Evolutionary conservation across 2,888 invertebrate genomes (phyloP), one percentile per base, ranked within the genome.

Genomic region (Campoplex nolae): DNA sequence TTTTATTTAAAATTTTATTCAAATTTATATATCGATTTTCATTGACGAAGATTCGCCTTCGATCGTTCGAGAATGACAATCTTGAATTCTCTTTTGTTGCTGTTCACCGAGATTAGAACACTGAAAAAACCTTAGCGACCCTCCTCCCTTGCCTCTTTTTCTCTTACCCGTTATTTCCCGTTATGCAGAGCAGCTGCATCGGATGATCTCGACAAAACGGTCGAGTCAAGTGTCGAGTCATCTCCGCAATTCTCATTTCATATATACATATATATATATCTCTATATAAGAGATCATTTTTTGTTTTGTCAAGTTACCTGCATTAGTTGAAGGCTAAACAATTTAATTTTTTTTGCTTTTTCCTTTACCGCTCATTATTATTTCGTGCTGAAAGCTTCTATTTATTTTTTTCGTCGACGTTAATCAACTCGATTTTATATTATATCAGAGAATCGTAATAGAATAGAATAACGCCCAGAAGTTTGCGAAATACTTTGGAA

Each of bases 181-280:
- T 86, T 86, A 86, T 86, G 79, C 80, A 86, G 83, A 86, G 79
- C 86, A 86, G 83, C 86, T 86, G 86, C 86, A 80, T 56, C 83
- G 77, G 76, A 86, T 83, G 45, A 86, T 83, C 83, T 67, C 83
- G 80, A 77, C 83, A 56, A 62, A 80, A 86, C 77, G 74, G 48
- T 51, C 77, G 56, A 82, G 67, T 56, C 74, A 58, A 78, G 82
- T 82, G 85, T 85, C 85, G 86, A 86, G 86, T 86, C 86, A 86
- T 86, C 76, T 76, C 32, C 74, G 42, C 56, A 71, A 58, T 73
- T 70, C 68, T 81, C 54, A 35, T 62, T 74, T 73, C 68, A 70
- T 75, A 28, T 71, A 71, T 71, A 45, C 16, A 35, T 78, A 65
- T 58, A 51, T 62, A 48, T 18, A 51, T 28, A 0, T 6, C 4